These are phyloP conservation scores for Ptychochromis oligacanthus DNA, from an alignment of 2,113 vertebrate species.

Conservation along the genomic window DNA sequence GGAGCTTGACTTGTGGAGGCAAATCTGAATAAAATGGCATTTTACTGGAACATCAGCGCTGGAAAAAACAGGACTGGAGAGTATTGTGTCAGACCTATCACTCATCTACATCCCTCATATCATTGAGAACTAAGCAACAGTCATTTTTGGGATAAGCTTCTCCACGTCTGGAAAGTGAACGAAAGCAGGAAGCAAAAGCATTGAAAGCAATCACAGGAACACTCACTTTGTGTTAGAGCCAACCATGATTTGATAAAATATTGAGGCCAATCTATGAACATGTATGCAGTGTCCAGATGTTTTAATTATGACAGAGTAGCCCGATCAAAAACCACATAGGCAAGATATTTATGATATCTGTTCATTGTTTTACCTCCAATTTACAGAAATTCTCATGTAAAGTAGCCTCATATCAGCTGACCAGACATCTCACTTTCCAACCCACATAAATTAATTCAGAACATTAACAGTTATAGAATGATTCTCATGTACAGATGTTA, in stretches of 20 bases:
- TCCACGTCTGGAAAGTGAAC: not conserved
- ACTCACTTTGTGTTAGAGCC: not conserved
- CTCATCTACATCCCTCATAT: not conserved
- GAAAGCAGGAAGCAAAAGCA: not conserved
- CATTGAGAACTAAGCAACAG: not conserved
- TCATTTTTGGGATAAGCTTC: not conserved
- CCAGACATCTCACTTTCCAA: not conserved
- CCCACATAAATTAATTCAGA: not conserved
- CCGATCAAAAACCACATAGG: not conserved
- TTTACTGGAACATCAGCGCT: not conserved
- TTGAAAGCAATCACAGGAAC: not conserved
- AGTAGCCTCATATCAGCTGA: not conserved
- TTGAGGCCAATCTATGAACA: not conserved
- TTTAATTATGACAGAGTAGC: too few species aligned
- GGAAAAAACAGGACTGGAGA: not conserved
- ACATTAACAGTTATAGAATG: not conserved
- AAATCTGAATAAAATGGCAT: not conserved
- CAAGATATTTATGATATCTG: not conserved
- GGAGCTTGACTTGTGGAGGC: not conserved
- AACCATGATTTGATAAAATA: not conserved
- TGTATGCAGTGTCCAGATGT: not conserved
- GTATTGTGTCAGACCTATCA: not conserved
- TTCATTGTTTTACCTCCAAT: too few species aligned
- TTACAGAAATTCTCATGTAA: not conserved
- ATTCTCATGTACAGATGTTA: not conserved